These are phyloP conservation scores for Epizoanthus rinbou DNA, from an alignment of 92 coral and sea anemone species.

Conservation along the genomic window DNA sequence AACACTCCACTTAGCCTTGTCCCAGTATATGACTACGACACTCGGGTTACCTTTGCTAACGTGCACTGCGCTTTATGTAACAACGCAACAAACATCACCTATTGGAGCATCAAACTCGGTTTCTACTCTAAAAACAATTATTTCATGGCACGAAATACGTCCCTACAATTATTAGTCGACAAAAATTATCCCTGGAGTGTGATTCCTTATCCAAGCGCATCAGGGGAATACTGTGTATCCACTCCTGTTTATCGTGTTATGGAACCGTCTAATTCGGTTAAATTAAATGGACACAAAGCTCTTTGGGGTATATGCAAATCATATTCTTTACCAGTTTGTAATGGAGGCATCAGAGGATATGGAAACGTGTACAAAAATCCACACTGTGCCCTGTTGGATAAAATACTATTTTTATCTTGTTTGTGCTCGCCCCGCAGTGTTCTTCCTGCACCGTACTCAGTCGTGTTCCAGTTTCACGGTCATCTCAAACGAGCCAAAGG, in stretches of 20 bases:
- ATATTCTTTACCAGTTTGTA: not conserved
- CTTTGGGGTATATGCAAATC: not conserved
- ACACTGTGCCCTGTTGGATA: not conserved
- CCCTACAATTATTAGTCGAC: not conserved
- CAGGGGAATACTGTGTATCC: not conserved
- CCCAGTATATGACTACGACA: not conserved
- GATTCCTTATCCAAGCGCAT: not conserved
- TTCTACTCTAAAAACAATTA: not conserved
- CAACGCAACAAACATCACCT: not conserved
- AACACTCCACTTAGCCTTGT: not conserved
- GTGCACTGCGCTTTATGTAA: not conserved
- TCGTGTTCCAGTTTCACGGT: not conserved
- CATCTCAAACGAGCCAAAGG: too few relatives aligned
- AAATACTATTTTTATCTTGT: not conserved
- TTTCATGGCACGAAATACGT: not conserved
- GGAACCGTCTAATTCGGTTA: too few relatives aligned
- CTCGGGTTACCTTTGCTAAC: not conserved
- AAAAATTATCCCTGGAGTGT: not conserved
- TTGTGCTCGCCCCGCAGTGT: not conserved
- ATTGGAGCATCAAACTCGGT: not conserved
- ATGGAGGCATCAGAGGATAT: not conserved
- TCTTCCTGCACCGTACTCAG: not conserved
- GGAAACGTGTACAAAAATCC: not conserved
- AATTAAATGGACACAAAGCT: not conserved
- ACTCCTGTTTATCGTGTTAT: not conserved